These are phyloP conservation scores for Rhadinocentrus ornatus DNA, from an alignment of 2,797 vertebrate genomes.

Conservation along the genomic window DNA sequence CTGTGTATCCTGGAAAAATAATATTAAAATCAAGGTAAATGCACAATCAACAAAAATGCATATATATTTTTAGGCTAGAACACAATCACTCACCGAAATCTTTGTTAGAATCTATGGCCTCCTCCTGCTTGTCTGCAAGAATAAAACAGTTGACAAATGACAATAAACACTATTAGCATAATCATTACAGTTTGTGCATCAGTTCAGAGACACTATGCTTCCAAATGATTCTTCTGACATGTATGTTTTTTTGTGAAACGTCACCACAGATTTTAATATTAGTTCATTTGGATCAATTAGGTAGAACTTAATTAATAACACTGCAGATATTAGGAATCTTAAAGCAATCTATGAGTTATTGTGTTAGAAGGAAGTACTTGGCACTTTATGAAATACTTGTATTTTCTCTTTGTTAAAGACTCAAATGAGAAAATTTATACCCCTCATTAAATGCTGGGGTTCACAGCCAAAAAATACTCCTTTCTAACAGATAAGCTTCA, in stretches of 20 bases:
- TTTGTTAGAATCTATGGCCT: neutral
- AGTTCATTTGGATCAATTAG: neutral
- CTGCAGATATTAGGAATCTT: neutral
- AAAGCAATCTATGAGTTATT: neutral
- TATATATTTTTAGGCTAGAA: neutral
- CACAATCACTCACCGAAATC: constrained; percentile 55
- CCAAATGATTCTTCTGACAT: neutral
- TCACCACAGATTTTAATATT: neutral
- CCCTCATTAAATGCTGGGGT: no score
- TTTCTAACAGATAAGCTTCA: neutral
- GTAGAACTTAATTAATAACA: neutral
- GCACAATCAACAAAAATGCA: neutral
- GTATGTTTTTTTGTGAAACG: neutral
- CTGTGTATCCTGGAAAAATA: constrained; percentile 46
- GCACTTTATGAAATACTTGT: neutral
- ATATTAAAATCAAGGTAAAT: constrained; percentile 5
- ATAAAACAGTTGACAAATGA: constrained; percentile 13
- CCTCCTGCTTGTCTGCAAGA: constrained; percentile 19
- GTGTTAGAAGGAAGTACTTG: neutral
- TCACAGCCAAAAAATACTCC: no score
- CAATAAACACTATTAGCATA: neutral
- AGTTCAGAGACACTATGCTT: neutral
- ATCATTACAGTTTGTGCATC: neutral
- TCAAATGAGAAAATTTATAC: neutral
- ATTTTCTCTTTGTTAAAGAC: neutral